Percentiles rank a stretch among this genome's conserved stretches.
phyloP scores from a whole-genome alignment of 2,113 vertebrate species.

The Mus musculus region GRCm39 chr11:86653001-86653500 shows the following conservation, averaged over 20 bases:
- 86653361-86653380: background rate
- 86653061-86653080: conserved; percentile 23
- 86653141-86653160: conserved; percentile 7
- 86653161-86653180: conserved; percentile 4
- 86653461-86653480: background rate
- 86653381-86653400: background rate
- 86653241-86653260: conserved; percentile 41
- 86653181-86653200: conserved; percentile 12
- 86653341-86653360: conserved; percentile 33
- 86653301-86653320: conserved; percentile 39
- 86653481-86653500: background rate
- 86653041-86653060: background rate
- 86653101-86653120: conserved; percentile 36
- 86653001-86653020: background rate
- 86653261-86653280: background rate
- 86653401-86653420: background rate
- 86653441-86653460: background rate
- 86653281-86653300: background rate
- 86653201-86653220: background rate
- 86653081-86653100: conserved; percentile 27
- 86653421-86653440: background rate
- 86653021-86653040: background rate
- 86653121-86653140: conserved; percentile 16
- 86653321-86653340: conserved; percentile 18
- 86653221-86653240: conserved; percentile 18